phyloP scores from a whole-genome alignment of 2,797 vertebrate species.

The Cheirogaleus major region DNA sequence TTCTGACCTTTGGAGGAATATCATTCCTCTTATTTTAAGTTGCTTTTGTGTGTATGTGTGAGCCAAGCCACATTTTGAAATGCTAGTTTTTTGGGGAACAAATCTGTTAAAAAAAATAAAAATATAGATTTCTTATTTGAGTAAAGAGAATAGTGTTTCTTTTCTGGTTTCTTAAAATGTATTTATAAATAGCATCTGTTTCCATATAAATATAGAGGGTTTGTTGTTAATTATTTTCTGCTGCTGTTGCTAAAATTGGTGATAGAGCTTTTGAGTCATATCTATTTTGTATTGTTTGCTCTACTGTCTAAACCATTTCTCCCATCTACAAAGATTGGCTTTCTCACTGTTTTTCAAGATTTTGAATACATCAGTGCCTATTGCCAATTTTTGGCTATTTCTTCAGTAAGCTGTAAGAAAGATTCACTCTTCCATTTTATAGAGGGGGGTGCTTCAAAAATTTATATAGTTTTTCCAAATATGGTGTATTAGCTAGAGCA shows the following conservation, averaged over 20 bases:
- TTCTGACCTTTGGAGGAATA: constrained; percentile 70
- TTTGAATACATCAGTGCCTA: background rate
- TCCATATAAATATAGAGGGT: constrained; percentile 29
- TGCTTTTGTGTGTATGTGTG: constrained; percentile 50
- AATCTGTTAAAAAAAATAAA: constrained; percentile 64
- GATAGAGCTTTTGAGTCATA: constrained; percentile 27
- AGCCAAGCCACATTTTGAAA: constrained; percentile 28
- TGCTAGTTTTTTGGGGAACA: constrained; percentile 48
- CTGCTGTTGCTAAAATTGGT: constrained; percentile 38
- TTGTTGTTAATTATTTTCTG: constrained; percentile 64
- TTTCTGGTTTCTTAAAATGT: constrained; percentile 52
- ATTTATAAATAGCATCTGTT: constrained; percentile 62
- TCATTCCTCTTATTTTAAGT: constrained; percentile 70
- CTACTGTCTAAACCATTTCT: constrained; percentile 17
- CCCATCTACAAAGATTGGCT: constrained; percentile 2
- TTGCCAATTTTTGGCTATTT: constrained; percentile 16
- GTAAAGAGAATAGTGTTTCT: constrained; percentile 70
- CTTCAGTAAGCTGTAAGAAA: background rate
- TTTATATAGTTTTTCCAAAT: background rate
- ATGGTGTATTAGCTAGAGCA: background rate
- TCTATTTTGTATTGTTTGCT: constrained; percentile 48
- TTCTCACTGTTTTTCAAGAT: constrained; percentile 21
- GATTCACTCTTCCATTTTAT: background rate
- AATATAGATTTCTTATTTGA: constrained; percentile 54
- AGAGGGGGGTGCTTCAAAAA: background rate